phyloP scores from a whole-genome alignment of 1,140 invertebrate species.

The Drosophila tsacasi region DNA sequence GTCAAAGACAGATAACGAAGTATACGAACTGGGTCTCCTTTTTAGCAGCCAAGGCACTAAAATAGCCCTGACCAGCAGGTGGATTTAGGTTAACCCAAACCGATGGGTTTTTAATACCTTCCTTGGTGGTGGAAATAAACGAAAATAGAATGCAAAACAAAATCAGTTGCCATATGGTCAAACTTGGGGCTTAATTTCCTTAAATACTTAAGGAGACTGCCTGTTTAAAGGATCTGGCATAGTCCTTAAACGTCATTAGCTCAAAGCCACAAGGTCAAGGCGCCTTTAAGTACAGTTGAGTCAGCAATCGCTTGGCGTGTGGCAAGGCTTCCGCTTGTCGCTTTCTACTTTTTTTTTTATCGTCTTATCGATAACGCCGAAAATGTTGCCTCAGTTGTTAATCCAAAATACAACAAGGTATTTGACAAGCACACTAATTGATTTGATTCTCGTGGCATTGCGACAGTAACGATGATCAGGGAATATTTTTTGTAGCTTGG shows the following conservation, averaged over 20 bases:
- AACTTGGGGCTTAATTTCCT: not conserved
- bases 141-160: conserved; percentile 27
- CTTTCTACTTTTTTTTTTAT: conserved; percentile 4
- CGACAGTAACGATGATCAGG: conserved; percentile 9
- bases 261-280: conserved; percentile 19
- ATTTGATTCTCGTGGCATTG: conserved; percentile 73
- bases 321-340: conserved; percentile 36
- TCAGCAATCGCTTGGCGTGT: conserved; percentile 48
- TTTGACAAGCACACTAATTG: conserved; percentile 77
- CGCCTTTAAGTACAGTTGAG: conserved; percentile 14
- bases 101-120: conserved; percentile 35
- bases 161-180: conserved; percentile 26
- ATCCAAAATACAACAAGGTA: conserved; percentile 76
- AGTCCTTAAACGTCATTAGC: conserved; percentile 9
- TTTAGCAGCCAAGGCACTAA: conserved; percentile 22
- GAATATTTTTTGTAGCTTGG: not conserved
- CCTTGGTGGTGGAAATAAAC: not conserved
- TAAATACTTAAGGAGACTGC: conserved; percentile 1
- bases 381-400: conserved; percentile 61
- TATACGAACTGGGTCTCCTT: not conserved
- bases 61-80: conserved; percentile 18
- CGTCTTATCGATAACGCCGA: conserved; percentile 45
- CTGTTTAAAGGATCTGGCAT: not conserved
- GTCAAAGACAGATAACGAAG: conserved; percentile 16
- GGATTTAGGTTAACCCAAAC: conserved; percentile 27